Base-by-base conservation (phyloP, 2,113 vertebrate genomes). In the Centropus bengalensis region DNA sequence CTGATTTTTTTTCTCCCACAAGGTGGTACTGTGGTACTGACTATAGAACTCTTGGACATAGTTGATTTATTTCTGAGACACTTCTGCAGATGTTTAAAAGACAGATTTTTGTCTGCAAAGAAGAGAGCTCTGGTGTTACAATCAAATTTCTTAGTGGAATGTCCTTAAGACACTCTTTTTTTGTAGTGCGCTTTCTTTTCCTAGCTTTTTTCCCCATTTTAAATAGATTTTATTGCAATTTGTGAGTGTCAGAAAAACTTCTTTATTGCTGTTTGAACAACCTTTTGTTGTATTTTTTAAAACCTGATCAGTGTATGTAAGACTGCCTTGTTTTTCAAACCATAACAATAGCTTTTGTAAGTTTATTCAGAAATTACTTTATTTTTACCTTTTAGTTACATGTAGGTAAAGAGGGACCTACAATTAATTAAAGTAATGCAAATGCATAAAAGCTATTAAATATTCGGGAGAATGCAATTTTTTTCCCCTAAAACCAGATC, bases 21-120 rank as follows among this genome's bases (percentile, higher is more conserved):
- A 98, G 98, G 97, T 98, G 98, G 98, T 96, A 90, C 97, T 98
- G 96, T 98, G 97, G 97, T 94, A 97, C 97, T 97, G 97, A 38
- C 79, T 94, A 81, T 54, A 59, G 47, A 94, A 85, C 47, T 91
- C 62, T 82, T 42, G n/a, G n/a, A 10, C 90, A 20, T 19, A 51
- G 80, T 67, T 93, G 58, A 74, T 96, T 94, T 89, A 68, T 94
- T 97, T 95, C 88, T 95, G 36, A 88, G 94, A 80, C 45, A 9
- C 23, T 94, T 88, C 94, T 95, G 88, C 67, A 88, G 59, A 86
- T 94, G 77, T 93, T 96, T 96, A 95, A 89, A 95, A 93, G 95
- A 94, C 63, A 91, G 85, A 95, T 76, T 97, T 96, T 96, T 94
- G 87, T 95, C 81, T 80, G 88, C 26, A 54, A 95, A 97, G 68